Conservation (phyloP, 2,888 invertebrate species). For the Amphipoea lucens region DNA sequence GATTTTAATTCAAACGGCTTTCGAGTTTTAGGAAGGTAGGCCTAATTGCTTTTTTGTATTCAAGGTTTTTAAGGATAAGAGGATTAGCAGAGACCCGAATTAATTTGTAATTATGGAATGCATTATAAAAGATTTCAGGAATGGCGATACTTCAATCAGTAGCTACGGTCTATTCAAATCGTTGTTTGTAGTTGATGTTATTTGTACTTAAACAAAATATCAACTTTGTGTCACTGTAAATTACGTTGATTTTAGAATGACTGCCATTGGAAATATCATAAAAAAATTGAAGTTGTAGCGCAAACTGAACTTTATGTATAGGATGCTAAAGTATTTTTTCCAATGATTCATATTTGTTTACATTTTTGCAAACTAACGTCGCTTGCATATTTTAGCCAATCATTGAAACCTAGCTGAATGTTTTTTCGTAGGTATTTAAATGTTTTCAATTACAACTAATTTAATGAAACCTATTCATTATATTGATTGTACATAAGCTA, state of each 20-base stretch:
- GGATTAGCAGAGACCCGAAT: constrained; percentile 28
- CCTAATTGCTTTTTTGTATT: constrained; percentile 50
- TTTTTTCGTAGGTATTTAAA: neutral
- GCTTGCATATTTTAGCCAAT: neutral
- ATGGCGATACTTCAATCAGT: neutral
- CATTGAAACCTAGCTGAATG: neutral
- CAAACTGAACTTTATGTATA: neutral
- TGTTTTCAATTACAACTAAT: neutral
- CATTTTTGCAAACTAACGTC: neutral
- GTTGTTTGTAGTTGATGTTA: neutral
- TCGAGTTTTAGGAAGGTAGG: constrained; percentile 50
- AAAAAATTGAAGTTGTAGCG: too few relatives aligned
- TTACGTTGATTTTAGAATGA: neutral
- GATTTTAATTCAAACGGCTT: constrained; percentile 63
- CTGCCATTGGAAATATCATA: neutral
- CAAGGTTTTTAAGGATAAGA: constrained; percentile 17
- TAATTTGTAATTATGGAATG: constrained; percentile 37
- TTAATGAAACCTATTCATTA: neutral
- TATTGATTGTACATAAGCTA: neutral
- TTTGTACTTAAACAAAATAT: neutral
- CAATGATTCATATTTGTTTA: neutral
- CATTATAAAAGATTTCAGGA: constrained; percentile 5
- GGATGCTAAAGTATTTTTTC: neutral
- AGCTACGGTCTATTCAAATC: neutral
- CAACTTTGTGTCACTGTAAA: neutral